These are phyloP conservation scores for Hippocampus abdominalis DNA, from an alignment of 2,113 vertebrate species.

Conservation along the genomic window DNA sequence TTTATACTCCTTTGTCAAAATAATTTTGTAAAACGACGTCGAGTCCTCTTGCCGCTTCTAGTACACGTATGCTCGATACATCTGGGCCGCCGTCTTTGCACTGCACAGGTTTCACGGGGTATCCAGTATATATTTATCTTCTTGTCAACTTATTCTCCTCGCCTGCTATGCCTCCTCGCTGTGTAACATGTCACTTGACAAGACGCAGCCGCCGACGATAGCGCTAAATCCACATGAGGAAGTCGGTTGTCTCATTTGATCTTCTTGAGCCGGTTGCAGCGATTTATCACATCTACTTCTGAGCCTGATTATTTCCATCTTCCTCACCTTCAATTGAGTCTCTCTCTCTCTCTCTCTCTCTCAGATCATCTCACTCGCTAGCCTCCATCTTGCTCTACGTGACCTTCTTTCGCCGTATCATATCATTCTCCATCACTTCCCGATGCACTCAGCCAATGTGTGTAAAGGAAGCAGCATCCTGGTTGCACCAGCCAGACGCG, in stretches of 20 bases:
- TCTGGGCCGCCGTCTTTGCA: not conserved
- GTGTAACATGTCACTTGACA: constrained; percentile 5
- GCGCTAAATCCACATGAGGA: constrained; percentile 3
- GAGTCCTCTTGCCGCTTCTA: not conserved
- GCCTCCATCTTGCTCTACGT: constrained; percentile 21
- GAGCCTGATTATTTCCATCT: not conserved
- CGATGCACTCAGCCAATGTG: constrained; percentile 26
- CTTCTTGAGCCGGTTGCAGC: not conserved
- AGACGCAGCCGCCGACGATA: not conserved
- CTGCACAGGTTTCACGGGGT: not conserved
- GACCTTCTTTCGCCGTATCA: constrained; percentile 42
- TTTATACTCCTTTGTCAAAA: too few species aligned
- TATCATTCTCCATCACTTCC: constrained; percentile 32
- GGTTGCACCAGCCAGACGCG: constrained; percentile 30
- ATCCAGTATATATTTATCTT: constrained; percentile 7
- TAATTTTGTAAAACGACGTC: too few species aligned
- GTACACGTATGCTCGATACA: not conserved
- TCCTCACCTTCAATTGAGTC: constrained; percentile 2
- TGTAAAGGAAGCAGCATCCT: constrained; percentile 23
- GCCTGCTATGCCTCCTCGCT: not conserved
- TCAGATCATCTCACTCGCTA: constrained; percentile 15
- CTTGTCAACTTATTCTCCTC: constrained; percentile 13
- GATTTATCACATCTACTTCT: constrained; percentile 2
- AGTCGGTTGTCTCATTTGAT: constrained; percentile 20
- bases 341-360: constrained; percentile 17